These are phyloP conservation scores for Callorhinus ursinus DNA, from an alignment of 2,113 vertebrate genomes.

Conservation along the genomic window DNA sequence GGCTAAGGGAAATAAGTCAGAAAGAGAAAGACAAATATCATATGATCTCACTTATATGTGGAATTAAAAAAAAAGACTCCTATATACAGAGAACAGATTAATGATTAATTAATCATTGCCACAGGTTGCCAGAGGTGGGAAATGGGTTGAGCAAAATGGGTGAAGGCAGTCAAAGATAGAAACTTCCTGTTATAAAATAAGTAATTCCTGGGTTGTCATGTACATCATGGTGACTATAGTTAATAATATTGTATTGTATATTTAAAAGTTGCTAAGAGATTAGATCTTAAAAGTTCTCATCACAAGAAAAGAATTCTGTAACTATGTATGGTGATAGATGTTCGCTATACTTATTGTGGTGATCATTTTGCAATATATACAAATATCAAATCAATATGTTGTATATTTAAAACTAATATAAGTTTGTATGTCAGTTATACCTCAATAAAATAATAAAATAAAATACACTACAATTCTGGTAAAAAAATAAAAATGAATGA, in stretches of 20 bases:
- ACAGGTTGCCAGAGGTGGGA: neutral
- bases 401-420: neutral
- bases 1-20: neutral
- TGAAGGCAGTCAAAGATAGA: neutral
- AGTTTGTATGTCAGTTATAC: neutral
- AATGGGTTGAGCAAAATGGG: neutral
- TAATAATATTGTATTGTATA: neutral
- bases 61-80: neutral
- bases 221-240: neutral
- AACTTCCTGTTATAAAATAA: neutral
- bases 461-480: neutral
- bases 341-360: neutral
- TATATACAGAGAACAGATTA: neutral
- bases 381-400: neutral
- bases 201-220: neutral
- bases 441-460: neutral
- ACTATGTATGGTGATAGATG: neutral
- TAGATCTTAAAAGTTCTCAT: neutral
- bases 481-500: conserved; percentile 26
- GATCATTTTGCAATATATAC: neutral
- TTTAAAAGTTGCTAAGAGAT: neutral
- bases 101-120: neutral
- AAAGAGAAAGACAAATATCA: neutral
- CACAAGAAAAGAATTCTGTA: neutral
- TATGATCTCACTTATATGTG: neutral